These are phyloP conservation scores for Cryptus viduatorius DNA, from an alignment of 2,888 invertebrate genomes.

Conservation along the genomic window DNA sequence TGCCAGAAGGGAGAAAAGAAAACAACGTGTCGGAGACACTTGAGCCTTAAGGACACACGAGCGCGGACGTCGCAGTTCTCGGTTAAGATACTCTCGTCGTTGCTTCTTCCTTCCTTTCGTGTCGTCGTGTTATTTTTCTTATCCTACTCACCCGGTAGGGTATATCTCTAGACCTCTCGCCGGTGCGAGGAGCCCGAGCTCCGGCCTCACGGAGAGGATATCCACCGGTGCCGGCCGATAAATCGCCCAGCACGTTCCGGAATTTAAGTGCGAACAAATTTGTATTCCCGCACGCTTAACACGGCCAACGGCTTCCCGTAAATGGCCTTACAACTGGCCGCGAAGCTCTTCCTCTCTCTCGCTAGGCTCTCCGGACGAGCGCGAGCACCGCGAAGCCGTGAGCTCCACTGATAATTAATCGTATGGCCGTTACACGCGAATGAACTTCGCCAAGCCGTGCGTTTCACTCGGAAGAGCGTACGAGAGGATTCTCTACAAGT, in stretches of 20 bases:
- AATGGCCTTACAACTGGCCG: slow-evolving; percentile 82
- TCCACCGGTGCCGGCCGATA: slow-evolving; percentile 71
- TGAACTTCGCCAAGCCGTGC: slow-evolving; percentile 73
- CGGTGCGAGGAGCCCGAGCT: slow-evolving; percentile 55
- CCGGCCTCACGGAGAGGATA: slow-evolving; percentile 62
- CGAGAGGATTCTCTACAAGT: slow-evolving; percentile 23
- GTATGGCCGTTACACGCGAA: slow-evolving; percentile 78
- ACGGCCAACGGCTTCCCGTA: slow-evolving; percentile 81
- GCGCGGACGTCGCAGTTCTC: slow-evolving; percentile 28
- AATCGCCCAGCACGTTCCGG: slow-evolving; percentile 76
- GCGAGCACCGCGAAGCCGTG: slow-evolving; percentile 42
- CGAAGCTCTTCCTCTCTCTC: slow-evolving; percentile 56
- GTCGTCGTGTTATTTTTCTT: slow-evolving; percentile 32
- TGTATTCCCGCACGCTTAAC: slow-evolving; percentile 82
- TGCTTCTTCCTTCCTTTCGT: slow-evolving; percentile 23
- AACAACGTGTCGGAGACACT: slow-evolving; percentile 60
- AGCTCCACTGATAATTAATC: slow-evolving; percentile 79
- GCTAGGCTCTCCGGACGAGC: slow-evolving; percentile 38
- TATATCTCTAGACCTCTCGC: slow-evolving; percentile 40
- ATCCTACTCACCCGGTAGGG: slow-evolving; percentile 12
- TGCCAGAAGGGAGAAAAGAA: slow-evolving; percentile 10
- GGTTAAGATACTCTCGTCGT: slow-evolving; percentile 51
- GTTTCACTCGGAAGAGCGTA: slow-evolving; percentile 59
- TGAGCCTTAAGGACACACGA: slow-evolving; percentile 67
- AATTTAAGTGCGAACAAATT: slow-evolving; percentile 84